These are phyloP conservation scores for Hipparchia semele DNA, from an alignment of 2,888 invertebrate species.

Conservation along the genomic window DNA sequence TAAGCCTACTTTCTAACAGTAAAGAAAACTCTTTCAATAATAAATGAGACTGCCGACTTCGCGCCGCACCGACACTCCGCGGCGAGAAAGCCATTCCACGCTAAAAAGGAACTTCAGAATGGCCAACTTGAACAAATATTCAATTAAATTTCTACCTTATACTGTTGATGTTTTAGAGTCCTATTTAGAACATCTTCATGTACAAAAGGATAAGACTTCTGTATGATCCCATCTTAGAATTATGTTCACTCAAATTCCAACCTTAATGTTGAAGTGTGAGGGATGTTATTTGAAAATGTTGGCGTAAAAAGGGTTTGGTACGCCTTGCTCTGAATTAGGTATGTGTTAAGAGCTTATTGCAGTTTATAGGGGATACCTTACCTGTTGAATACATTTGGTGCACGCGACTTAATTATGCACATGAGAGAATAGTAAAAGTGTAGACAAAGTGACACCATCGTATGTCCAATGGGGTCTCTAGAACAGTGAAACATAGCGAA, in stretches of 20 bases:
- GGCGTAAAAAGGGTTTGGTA: constrained; percentile 45
- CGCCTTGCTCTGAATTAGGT: constrained; percentile 68
- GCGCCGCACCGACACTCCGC: constrained; percentile 60
- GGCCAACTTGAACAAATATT: constrained; percentile 49
- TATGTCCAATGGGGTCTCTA: too few species aligned
- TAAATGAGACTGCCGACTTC: constrained; percentile 80
- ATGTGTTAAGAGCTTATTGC: constrained; percentile 79
- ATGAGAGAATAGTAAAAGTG: neutral
- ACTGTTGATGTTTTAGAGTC: constrained; percentile 29
- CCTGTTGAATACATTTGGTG: constrained; percentile 50
- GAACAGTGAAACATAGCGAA: too few species aligned
- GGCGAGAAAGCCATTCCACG: constrained; percentile 50
- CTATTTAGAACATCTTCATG: neutral
- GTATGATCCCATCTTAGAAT: constrained; percentile 4
- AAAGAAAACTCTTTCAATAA: constrained; percentile 70
- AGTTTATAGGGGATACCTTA: constrained; percentile 66
- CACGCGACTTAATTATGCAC: constrained; percentile 38
- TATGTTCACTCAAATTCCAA: neutral
- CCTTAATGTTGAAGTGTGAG: constrained; percentile 5
- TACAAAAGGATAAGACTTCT: constrained; percentile 6
- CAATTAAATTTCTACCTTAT: constrained; percentile 47
- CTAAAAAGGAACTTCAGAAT: constrained; percentile 58
- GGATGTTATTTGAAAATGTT: constrained; percentile 16
- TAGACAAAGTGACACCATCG: too few species aligned
- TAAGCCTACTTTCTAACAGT: constrained; percentile 38